Evolutionary conservation across 2,888 invertebrate genomes (phyloP), one percentile per base, ranked within the genome.

Genomic region (Macaria notata): DNA sequence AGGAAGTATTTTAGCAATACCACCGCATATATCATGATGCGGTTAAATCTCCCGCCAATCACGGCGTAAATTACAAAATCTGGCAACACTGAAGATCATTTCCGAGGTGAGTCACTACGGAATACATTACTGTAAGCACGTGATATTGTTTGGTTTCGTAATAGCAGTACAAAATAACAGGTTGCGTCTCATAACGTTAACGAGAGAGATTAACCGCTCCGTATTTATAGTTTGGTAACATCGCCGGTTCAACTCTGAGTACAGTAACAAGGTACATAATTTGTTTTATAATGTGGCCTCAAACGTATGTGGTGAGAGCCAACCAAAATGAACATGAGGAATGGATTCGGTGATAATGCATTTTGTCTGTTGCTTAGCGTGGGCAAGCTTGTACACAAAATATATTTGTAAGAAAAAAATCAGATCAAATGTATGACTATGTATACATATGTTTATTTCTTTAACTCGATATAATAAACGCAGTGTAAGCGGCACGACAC

Each of bases 101-200:
- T 46, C 52, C 39, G 50, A 56, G 55, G 54, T 56, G 59, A 59
- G 42, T 59, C 59, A 59, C 51, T 59, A 49, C 56, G 57, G 69
- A 68, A 68, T 66, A 72, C 70, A 73, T 75, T 76, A 74, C 80
- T 78, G 56, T 70, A 72, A 79, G 83, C 81, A 83, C 83, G 81
- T 81, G 83, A 85, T 86, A 85, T 85, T 88, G 87, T 89, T 87
- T 87, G 83, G 82, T 83, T 85, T 83, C 76, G 72, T 86, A 87
- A 88, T 86, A 79, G 77, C 78, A 69, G 72, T 71, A 72, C 78
- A 70, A 85, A 86, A 86, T 86, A 84, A 85, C 81, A 82, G 84
- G 84, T 84, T 86, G 73, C 71, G 68, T 75, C 75, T 78, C 70
- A 75, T 78, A 81, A 76, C 66, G 75, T 79, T 84, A 84, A 84